Conservation (phyloP, 2,113 vertebrate species). For the Chionis minor region DNA sequence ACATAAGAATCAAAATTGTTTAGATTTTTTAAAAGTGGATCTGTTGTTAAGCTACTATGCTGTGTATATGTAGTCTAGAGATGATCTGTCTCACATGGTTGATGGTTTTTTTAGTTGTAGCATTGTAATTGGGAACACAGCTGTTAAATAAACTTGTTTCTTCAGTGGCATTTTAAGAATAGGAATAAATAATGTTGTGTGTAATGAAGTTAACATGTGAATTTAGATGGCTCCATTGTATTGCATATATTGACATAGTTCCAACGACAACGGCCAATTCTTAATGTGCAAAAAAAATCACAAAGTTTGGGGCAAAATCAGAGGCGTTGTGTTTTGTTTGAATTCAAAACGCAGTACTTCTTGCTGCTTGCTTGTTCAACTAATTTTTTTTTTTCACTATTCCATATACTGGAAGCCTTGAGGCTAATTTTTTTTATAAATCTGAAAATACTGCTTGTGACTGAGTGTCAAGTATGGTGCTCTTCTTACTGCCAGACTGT, state of each 20-base stretch:
- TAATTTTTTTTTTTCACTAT: not conserved
- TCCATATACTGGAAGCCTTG: not conserved
- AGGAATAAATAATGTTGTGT: not conserved
- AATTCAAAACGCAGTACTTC: not conserved
- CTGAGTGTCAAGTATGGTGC: not conserved
- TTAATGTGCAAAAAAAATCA: not conserved
- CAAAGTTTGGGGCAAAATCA: not conserved
- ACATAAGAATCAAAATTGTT: not conserved
- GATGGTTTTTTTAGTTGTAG: not conserved
- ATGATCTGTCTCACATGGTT: rapidly evolving
- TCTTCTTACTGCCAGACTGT: not conserved
- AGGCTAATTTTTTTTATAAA: not conserved
- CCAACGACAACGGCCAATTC: not conserved
- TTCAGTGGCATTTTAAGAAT: not conserved
- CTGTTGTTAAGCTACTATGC: not conserved
- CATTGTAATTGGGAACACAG: not conserved
- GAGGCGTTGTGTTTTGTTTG: not conserved
- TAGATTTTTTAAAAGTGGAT: not conserved
- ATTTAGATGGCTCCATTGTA: not conserved
- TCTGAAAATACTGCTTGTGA: not conserved
- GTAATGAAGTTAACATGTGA: not conserved
- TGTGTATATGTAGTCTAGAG: not conserved
- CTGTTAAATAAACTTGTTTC: not conserved
- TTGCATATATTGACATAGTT: not conserved
- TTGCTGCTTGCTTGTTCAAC: not conserved